Base-by-base conservation (phyloP, 1,140 invertebrate genomes). In the Protaetia brevitarsis region DNA sequence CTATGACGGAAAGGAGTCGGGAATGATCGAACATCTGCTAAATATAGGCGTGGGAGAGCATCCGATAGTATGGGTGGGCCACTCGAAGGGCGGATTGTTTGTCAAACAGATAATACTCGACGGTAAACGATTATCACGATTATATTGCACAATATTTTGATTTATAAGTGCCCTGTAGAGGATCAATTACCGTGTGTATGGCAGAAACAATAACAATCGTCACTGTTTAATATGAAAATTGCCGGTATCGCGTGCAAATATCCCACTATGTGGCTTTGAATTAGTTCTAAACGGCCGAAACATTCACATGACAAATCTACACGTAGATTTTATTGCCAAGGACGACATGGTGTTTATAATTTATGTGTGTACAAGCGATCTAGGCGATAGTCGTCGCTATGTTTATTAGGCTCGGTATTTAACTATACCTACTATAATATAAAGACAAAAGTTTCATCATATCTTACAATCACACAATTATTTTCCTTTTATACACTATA, bases 71-170 rank as follows among this genome's bases (percentile, higher is more conserved):
- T 89, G 88, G 85, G 87, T 89, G 4, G 87, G 86, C 11, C 88
- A 89, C 73, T 89, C 87, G 0, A 89, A 89, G 72, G 88, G 88
- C 0, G 88, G 88, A 0, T 74, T 89, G 0, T 89, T 87, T 65
- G 85, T 89, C n/a, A 89, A 89, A 70, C 86, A 89, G 73, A 86
- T 89, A 2, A 78, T 86, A 1, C 78, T 85, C 1, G 80, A 80
- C 81, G 87, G 80, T 83, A 76, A 73, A 70, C 65, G 31, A 60
- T 5, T 41, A n/a, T n/a, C n/a, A n/a, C n/a, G n/a, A n/a, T n/a
- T n/a, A n/a, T n/a, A n/a, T n/a, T n/a, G n/a, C n/a, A n/a, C n/a
- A n/a, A n/a, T n/a, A n/a, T n/a, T 3, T 3, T 45, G 41, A 45
- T 45, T 45, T 45, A 45, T 45, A 16, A 19, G 1, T 16, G 10